phyloP scores from a whole-genome alignment of 2,113 vertebrate genomes.

The Onychostoma macrolepis region DNA sequence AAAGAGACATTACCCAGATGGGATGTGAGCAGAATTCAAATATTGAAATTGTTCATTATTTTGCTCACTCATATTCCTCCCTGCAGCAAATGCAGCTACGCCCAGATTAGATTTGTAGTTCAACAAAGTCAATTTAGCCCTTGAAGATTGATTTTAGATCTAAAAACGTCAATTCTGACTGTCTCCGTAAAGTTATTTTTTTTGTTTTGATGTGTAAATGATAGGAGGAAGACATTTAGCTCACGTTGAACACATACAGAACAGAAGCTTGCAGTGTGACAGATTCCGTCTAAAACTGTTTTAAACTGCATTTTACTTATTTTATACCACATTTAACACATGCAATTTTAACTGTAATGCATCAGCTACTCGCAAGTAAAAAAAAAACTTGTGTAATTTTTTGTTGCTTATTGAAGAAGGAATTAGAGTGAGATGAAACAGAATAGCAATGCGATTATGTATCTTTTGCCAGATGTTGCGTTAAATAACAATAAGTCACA shows the following conservation, averaged over 20 bases:
- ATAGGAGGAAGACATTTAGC: background rate
- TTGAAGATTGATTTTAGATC: constrained; percentile 31
- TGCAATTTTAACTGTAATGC: background rate
- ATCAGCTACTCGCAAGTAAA: background rate
- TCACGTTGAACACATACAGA: background rate
- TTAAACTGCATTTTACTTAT: background rate
- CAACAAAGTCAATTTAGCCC: constrained; percentile 34
- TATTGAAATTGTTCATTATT: constrained; percentile 35
- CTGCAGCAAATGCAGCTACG: constrained; percentile 21
- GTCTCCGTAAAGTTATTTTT: background rate
- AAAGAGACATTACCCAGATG: constrained; percentile 44
- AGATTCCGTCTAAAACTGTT: background rate
- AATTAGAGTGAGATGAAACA: background rate
- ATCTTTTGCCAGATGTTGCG: background rate
- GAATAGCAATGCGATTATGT: background rate
- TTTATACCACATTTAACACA: background rate
- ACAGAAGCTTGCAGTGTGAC: background rate
- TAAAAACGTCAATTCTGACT: constrained; percentile 31
- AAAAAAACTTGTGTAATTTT: background rate
- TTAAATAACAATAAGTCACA: background rate
- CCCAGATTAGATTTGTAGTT: constrained; percentile 27
- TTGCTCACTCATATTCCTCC: constrained; percentile 14
- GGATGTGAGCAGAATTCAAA: constrained; percentile 47
- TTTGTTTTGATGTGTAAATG: constrained; percentile 10
- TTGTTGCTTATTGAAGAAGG: background rate